Percentiles rank a stretch among this genome's conserved stretches.
phyloP scores from a whole-genome alignment of 1,140 invertebrate species.

The Branchinecta lynchi region DNA sequence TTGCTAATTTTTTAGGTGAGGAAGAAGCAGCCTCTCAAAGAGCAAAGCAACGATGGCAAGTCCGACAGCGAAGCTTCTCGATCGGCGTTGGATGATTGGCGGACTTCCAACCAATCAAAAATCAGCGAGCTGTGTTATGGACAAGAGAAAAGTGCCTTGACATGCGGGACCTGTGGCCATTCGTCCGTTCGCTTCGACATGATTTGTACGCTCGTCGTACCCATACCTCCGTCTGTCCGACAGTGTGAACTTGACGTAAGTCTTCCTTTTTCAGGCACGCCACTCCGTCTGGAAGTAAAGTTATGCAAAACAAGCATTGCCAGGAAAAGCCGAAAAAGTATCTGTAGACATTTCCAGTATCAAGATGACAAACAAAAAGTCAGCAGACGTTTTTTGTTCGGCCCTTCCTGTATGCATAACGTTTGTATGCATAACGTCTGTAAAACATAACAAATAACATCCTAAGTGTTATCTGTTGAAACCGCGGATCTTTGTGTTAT shows the following conservation, averaged over 20 bases:
- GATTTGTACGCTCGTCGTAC: conserved; percentile 73
- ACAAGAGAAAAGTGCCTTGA: conserved; percentile 65
- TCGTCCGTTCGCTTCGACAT: conserved; percentile 72
- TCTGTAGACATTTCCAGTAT: too few relatives aligned
- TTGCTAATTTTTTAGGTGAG: conserved; percentile 26
- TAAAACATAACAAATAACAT: too few relatives aligned
- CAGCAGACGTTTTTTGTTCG: too few relatives aligned
- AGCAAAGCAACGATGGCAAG: conserved; percentile 34
- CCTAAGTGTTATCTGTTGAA: too few relatives aligned
- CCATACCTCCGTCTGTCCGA: conserved; percentile 45
- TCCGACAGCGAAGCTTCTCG: conserved; percentile 37
- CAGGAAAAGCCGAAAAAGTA: not conserved
- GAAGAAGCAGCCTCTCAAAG: conserved; percentile 30
- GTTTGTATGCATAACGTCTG: too few relatives aligned
- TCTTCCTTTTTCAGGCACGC: conserved; percentile 23
- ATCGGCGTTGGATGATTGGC: conserved; percentile 57
- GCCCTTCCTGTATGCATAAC: too few relatives aligned
- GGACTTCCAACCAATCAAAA: conserved; percentile 51
- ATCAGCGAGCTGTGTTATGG: conserved; percentile 72
- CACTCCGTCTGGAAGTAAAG: not conserved
- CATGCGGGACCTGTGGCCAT: conserved; percentile 54
- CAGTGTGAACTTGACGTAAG: conserved; percentile 51
- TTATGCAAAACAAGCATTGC: not conserved
- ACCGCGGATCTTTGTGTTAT: too few relatives aligned
- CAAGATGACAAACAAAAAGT: too few relatives aligned